Base-by-base conservation (phyloP, 2,113 vertebrate genomes). In the Burhinus oedicnemus region DNA sequence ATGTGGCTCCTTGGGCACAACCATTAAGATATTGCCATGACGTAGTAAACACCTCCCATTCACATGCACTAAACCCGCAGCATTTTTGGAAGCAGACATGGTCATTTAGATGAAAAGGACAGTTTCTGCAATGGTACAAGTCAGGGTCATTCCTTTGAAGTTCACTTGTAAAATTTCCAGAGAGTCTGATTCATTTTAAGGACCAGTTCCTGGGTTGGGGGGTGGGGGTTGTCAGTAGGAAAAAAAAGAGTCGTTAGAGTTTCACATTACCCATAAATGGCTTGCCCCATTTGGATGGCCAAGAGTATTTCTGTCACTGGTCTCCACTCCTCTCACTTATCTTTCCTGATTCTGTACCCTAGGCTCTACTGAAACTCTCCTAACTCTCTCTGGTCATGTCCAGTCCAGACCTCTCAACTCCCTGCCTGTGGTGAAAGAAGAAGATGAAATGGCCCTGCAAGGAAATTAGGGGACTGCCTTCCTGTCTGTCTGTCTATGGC, bases 301-400 rank as follows among this genome's bases (percentile, higher is more conserved):
- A 20, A 47, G 38, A 65, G 7, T 17, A 68, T 75, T 83, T 36
- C 77, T 54, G 18, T 16, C 51, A 5, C 25, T 49, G 27, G 3
- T 57, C 32, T 93, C 61, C 2, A 5, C 47, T 42, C 36, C 65
- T 92, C 70, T 96, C 81, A 93, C 58, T 91, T 26, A 62, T 55
- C 83, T 96, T 49, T 96, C 68, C 91, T 94, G 49, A 58, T 95
- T 97, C 89, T 96, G 65, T 93, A 68, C 90, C 94, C 25, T 97
- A 99, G 98, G 98, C 76, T 96, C 96, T 76, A 89, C 98, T 36
- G 98, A 98, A 93, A 94, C 94, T 51, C 97, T 99, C 9, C 98
- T 97, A 76, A 97, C 98, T 64, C 98, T 99, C 72, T 99, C 98
- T 95, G 99, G 98, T 86, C 98, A 98, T 62, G 96, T 98, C 61